phyloP scores from a whole-genome alignment of 2,888 invertebrate species.

The Eucera pruinosa region DNA sequence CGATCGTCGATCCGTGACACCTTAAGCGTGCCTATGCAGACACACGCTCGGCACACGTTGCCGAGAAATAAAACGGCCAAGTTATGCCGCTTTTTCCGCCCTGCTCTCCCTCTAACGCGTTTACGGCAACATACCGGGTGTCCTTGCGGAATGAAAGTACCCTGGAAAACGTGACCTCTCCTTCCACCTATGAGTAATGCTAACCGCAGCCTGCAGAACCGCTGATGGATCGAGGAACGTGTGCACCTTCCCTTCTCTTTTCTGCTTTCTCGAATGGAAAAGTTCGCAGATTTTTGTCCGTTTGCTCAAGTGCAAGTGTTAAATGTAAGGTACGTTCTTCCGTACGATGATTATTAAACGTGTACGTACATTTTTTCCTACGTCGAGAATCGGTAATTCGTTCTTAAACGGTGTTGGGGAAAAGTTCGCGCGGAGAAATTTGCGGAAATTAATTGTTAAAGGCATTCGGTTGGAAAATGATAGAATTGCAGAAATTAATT shows the following conservation, averaged over 20 bases:
- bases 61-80: conserved; percentile 62
- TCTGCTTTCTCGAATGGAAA: conserved; percentile 37
- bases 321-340: not conserved
- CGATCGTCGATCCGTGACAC: conserved; percentile 64
- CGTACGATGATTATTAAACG: conserved; percentile 4
- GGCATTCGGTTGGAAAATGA: too few species aligned
- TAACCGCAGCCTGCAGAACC: conserved; percentile 12
- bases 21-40: conserved; percentile 46
- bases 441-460: conserved; percentile 14
- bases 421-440: conserved; percentile 21
- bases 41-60: conserved; percentile 31
- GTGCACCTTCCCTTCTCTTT: not conserved
- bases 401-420: too few species aligned
- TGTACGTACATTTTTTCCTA: too few species aligned
- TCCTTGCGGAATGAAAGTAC: conserved; percentile 82
- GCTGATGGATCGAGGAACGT: conserved; percentile 2
- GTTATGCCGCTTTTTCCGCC: conserved; percentile 69
- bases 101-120: conserved; percentile 48
- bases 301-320: conserved; percentile 5
- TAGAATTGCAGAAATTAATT: too few species aligned
- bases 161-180: conserved; percentile 79
- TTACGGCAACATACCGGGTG: conserved; percentile 71
- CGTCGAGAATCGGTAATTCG: too few species aligned
- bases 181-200: conserved; percentile 69
- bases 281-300: conserved; percentile 16